phyloP scores from a whole-genome alignment of 1,140 invertebrate genomes.

The Papilio polyxenes region DNA sequence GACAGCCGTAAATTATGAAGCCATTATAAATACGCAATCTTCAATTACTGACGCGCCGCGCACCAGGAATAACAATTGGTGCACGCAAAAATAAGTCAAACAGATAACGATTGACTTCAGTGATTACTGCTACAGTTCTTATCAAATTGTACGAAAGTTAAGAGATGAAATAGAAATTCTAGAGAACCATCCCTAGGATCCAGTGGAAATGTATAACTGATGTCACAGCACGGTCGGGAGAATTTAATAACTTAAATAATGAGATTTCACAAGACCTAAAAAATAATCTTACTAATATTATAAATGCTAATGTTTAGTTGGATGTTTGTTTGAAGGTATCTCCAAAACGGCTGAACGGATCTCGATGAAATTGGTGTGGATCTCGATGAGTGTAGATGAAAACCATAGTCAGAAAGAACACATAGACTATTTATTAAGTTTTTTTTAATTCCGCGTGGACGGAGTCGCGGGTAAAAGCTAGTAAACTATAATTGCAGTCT shows the following conservation, averaged over 20 bases:
- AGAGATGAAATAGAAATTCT: not conserved
- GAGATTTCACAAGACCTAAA: too few relatives aligned
- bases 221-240: not conserved
- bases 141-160: not conserved
- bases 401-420: too few relatives aligned
- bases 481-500: too few relatives aligned
- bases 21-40: slow-evolving; percentile 36
- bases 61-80: slow-evolving; percentile 38
- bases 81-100: slow-evolving; percentile 29
- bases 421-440: too few relatives aligned
- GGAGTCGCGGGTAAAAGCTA: too few relatives aligned
- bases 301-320: too few relatives aligned
- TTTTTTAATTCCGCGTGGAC: too few relatives aligned
- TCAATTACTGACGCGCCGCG: slow-evolving; percentile 33
- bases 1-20: slow-evolving; percentile 40
- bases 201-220: not conserved
- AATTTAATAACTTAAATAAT: not conserved
- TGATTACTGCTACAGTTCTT: not conserved
- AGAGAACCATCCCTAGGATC: not conserved
- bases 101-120: not conserved
- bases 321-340: too few relatives aligned
- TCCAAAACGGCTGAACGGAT: too few relatives aligned
- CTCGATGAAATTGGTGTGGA: too few relatives aligned
- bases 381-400: too few relatives aligned
- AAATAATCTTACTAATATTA: too few relatives aligned